Evolutionary conservation across 2,888 invertebrate genomes (phyloP).

Genomic region (Phaonia tiefii): DNA sequence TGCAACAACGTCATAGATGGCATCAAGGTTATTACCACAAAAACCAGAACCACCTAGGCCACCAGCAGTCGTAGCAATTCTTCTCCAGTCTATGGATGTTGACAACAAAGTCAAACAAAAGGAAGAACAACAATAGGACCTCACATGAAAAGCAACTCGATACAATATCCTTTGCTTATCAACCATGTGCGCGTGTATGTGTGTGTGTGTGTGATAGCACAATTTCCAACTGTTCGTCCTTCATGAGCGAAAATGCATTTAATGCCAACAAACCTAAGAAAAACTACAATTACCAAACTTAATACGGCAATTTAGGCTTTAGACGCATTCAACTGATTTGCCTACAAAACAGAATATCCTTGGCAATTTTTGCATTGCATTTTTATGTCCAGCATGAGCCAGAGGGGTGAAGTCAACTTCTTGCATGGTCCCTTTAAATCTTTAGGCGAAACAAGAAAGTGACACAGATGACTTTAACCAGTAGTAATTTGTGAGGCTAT

Average conservation of each 20-base stretch:
- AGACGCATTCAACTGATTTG: conserved; percentile 7
- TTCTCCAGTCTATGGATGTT: conserved; percentile 19
- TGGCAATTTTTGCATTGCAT: neutral
- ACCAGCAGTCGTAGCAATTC: conserved; percentile 17
- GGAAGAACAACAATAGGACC: conserved; percentile 1
- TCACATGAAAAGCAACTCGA: neutral
- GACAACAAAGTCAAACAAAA: conserved; percentile 43
- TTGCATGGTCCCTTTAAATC: conserved; percentile 41
- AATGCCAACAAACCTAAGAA: conserved; percentile 51
- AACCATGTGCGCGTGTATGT: neutral
- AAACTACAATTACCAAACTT: conserved; percentile 61
- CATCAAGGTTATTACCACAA: conserved; percentile 56
- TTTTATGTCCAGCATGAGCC: neutral
- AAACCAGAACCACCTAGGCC: conserved; percentile 47
- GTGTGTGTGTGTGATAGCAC: neutral
- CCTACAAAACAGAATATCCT: neutral
- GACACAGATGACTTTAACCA: conserved; percentile 35
- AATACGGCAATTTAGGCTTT: conserved; percentile 59
- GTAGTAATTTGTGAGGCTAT: conserved; percentile 27
- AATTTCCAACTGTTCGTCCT: neutral
- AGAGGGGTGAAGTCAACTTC: conserved; percentile 27
- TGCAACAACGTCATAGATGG: conserved; percentile 23
- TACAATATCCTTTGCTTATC: neutral
- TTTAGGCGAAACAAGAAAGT: conserved; percentile 38
- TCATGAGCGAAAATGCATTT: conserved; percentile 48